Percentiles rank a stretch among this genome's conserved stretches.
These are phyloP conservation scores for Frankliniella fusca DNA, from an alignment of 2,888 invertebrate species.

Conservation along the genomic window DNA sequence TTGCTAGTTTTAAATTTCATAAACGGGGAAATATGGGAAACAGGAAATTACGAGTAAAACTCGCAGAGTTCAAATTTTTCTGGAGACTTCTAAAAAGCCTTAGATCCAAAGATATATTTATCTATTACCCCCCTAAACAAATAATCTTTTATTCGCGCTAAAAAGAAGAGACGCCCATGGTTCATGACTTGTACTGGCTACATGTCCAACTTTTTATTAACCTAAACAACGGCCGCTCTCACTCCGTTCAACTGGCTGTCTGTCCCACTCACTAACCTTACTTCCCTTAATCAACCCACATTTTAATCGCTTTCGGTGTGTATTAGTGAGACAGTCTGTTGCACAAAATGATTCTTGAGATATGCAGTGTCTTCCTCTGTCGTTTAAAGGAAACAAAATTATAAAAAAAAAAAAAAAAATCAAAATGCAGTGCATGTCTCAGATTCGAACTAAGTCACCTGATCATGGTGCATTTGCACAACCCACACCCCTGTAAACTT, in stretches of 20 bases:
- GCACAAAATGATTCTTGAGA: background rate
- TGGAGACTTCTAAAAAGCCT: background rate
- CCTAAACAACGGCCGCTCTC: conserved; percentile 8
- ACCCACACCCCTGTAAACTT: background rate
- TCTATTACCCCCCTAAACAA: background rate
- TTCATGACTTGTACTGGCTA: conserved; percentile 2
- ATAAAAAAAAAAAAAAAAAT: background rate
- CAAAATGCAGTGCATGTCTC: background rate
- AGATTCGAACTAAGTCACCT: background rate
- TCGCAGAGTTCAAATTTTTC: background rate
- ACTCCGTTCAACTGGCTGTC: background rate
- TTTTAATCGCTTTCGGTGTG: conserved; percentile 22
- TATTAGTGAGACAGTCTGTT: conserved; percentile 19
- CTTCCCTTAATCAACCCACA: background rate
- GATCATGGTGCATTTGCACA: background rate
- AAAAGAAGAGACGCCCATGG: conserved; percentile 12
- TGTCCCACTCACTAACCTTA: background rate
- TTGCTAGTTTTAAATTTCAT: background rate
- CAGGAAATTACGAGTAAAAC: no score
- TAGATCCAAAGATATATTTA: no score
- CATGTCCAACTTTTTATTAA: background rate
- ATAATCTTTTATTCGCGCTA: background rate
- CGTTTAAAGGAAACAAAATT: background rate
- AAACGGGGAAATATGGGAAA: no score
- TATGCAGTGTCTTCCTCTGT: background rate